phyloP scores from a whole-genome alignment of 1,140 invertebrate species.

The Tetranychus cinnabarinus region DNA sequence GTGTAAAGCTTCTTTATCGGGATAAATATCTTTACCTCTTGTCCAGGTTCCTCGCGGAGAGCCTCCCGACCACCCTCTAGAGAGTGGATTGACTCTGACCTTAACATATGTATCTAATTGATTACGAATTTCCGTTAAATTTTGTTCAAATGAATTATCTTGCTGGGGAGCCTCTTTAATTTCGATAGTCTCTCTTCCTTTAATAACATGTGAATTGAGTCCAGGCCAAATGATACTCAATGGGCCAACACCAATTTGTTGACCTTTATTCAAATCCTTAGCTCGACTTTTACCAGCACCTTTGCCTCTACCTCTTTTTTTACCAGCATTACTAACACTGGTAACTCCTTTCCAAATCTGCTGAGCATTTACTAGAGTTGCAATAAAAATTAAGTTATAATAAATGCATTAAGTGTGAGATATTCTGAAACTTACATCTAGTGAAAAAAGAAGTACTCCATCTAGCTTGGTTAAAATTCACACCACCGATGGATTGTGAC shows the following conservation, averaged over 20 bases:
- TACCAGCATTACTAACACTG: conserved; percentile 84
- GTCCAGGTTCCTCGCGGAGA: conserved; percentile 56
- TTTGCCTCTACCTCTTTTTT: conserved; percentile 74
- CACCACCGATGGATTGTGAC: too few relatives aligned
- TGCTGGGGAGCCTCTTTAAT: conserved; percentile 36
- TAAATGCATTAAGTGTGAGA: not conserved
- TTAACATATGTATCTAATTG: conserved; percentile 33
- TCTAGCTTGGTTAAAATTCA: not conserved
- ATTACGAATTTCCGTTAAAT: conserved; percentile 43
- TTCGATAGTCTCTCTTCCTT: conserved; percentile 44
- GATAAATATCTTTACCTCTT: conserved; percentile 51
- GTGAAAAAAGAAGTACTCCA: conserved; percentile 1
- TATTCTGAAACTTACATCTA: not conserved
- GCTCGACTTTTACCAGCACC: conserved; percentile 39
- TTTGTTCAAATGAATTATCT: conserved; percentile 41
- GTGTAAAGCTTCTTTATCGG: conserved; percentile 54
- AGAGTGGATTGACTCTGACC: conserved; percentile 43
- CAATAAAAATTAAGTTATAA: conserved; percentile 2
- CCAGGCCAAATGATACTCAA: conserved; percentile 74
- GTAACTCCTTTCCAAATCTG: conserved; percentile 80
- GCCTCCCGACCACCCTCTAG: conserved; percentile 65
- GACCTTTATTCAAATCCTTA: conserved; percentile 70
- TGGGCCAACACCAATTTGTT: conserved; percentile 59
- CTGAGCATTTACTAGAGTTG: conserved; percentile 40
- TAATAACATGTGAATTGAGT: conserved; percentile 52